A percentile compares a stretch with the other conserved stretches of the same genome.
Evolutionary conservation across 2,113 vertebrate genomes (phyloP).

Genomic region (Gnathonemus echidnorhynchus): DNA sequence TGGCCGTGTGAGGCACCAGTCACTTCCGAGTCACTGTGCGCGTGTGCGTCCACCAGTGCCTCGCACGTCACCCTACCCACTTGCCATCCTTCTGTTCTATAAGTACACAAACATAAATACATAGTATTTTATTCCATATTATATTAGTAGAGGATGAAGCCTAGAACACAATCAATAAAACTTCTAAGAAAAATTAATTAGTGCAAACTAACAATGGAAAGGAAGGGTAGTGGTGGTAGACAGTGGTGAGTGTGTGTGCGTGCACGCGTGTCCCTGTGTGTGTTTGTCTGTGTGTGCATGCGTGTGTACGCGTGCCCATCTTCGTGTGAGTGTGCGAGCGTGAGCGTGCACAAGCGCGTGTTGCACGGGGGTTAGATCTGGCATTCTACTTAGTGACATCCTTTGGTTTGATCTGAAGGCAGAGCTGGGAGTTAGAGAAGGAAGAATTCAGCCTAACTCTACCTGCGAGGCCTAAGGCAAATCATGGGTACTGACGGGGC

Average conservation of each 20-base stretch:
- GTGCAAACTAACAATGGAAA: slow-evolving; percentile 72
- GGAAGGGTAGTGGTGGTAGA: slow-evolving; percentile 24
- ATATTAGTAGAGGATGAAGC: slow-evolving; percentile 42
- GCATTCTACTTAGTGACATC: slow-evolving; percentile 33
- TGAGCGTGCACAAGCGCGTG: not conserved
- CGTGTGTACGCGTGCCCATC: not conserved
- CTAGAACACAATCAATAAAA: slow-evolving; percentile 33
- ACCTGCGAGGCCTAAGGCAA: slow-evolving; percentile 53
- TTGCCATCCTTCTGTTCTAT: slow-evolving; percentile 37
- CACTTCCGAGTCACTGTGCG: not conserved
- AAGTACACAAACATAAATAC: slow-evolving; percentile 36
- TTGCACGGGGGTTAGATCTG: not conserved
- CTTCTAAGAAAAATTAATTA: slow-evolving; percentile 55
- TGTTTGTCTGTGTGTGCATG: not conserved
- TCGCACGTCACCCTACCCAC: not conserved
- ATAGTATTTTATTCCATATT: slow-evolving; percentile 28
- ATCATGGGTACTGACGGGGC: slow-evolving; percentile 34
- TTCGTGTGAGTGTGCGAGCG: not conserved
- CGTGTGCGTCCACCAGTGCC: not conserved
- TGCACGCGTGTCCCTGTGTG: not conserved
- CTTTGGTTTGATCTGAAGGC: slow-evolving; percentile 56
- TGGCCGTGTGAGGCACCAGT: not conserved
- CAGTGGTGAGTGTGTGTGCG: not conserved
- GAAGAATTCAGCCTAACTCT: slow-evolving; percentile 41
- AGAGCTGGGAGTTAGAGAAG: slow-evolving; percentile 27